Conservation (phyloP, 1,140 invertebrate species). For the Caenorhabditis briggsae region DNA sequence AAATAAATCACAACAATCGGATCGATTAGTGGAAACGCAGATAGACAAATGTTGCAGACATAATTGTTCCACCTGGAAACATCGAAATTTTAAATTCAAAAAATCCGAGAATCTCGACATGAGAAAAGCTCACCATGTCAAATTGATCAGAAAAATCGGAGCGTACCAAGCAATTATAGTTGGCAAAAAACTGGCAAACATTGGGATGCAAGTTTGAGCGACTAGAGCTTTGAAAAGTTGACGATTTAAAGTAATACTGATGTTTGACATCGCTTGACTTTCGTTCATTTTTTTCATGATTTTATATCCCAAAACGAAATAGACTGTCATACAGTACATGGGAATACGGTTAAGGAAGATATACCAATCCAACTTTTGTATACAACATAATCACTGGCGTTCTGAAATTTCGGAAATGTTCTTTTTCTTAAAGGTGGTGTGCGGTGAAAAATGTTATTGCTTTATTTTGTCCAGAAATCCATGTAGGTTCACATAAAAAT, state of each 20-base stretch:
- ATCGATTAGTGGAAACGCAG: slow-evolving; percentile 20
- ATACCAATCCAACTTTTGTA: slow-evolving; percentile 40
- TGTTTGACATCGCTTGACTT: not conserved
- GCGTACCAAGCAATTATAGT: slow-evolving; percentile 35
- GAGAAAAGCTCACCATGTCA: slow-evolving; percentile 5
- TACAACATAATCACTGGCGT: slow-evolving; percentile 13
- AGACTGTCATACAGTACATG: slow-evolving; percentile 1
- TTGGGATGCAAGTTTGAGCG: slow-evolving; percentile 37
- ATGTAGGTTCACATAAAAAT: too few species aligned
- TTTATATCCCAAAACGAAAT: slow-evolving; percentile 4
- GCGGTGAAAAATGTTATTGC: too few species aligned
- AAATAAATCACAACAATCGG: slow-evolving; percentile 20
- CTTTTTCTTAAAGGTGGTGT: too few species aligned
- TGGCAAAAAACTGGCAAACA: slow-evolving; percentile 25
- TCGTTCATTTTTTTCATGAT: slow-evolving; percentile 33
- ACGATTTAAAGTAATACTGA: not conserved
- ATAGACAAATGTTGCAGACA: not conserved
- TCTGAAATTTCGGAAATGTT: too few species aligned
- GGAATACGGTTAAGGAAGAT: not conserved
- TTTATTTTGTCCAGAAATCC: too few species aligned
- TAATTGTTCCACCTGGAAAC: slow-evolving; percentile 30
- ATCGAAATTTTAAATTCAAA: too few species aligned
- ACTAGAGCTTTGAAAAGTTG: slow-evolving; percentile 33
- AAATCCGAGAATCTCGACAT: too few species aligned
- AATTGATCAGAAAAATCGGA: slow-evolving; percentile 21